Evolutionary conservation across 2,113 vertebrate genomes (phyloP).

Genomic region (Cromileptes altivelis): DNA sequence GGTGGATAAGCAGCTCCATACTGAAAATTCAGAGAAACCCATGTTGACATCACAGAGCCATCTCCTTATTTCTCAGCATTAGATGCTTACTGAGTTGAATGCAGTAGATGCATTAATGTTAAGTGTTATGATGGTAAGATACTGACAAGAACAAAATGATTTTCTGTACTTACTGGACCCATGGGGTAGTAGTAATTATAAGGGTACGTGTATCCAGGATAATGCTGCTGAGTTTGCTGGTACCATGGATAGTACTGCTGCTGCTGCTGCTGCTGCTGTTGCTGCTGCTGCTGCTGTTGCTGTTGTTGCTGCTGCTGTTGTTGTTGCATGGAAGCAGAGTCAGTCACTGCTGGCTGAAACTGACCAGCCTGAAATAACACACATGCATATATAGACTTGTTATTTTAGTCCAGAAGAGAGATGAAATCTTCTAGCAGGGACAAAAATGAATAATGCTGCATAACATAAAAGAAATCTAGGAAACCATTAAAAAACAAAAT

Average conservation of each 20-base stretch:
- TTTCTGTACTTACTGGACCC: conserved; percentile 81
- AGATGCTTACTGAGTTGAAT: background rate
- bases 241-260: conserved; percentile 91
- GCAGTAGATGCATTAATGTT: background rate
- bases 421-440: background rate
- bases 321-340: conserved; percentile 82
- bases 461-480: background rate
- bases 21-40: conserved; percentile 51
- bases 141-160: background rate
- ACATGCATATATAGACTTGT: conserved; percentile 1
- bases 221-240: conserved; percentile 91
- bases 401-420: background rate
- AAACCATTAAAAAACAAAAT: background rate
- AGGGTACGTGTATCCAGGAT: conserved; percentile 89
- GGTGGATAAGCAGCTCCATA: conserved; percentile 87
- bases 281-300: conserved; percentile 74
- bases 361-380: conserved; percentile 76
- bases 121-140: background rate
- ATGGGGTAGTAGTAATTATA: conserved; percentile 91
- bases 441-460: background rate
- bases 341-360: conserved; percentile 84
- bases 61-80: background rate
- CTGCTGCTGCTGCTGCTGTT: conserved; percentile 86
- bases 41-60: background rate
- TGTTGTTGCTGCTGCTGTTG: conserved; percentile 85